Evolutionary conservation across 1,140 invertebrate species (phyloP), one percentile per base, ranked within the genome.

Genomic region (Meloidogyne exigua): DNA sequence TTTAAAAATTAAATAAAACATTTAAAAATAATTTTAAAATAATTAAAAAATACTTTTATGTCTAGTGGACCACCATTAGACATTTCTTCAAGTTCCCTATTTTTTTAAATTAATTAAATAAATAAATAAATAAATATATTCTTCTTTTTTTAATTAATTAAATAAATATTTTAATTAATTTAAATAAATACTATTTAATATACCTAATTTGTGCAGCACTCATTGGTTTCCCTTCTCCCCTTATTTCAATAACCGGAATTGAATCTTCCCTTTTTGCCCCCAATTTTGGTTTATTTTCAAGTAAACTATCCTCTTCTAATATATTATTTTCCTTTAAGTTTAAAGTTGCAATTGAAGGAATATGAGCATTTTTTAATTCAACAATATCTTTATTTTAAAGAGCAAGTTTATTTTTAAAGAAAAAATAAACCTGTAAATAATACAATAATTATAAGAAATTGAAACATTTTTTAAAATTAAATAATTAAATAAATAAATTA

Each of bases 141-240:
- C 12, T 42, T 10, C 9, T 42, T 42, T 42, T 12, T 42, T 42
- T 9, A 42, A 12, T 42, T 4, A 15, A 44, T 44, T 44, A 44
- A 44, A 44, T 44, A 15, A 44, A 15, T 9, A 18, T 18, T 49
- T 49, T 18, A 49, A 49, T 4, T 4, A 49, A 12, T 44, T 44
- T 12, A 49, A 18, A 49, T 49, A 49, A 4, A 49, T 10, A 49
- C 9, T 57, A n/a, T 57, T 57, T 57, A 49, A 49, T 5, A 49
- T 49, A n/a, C 49, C 49, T 67, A 62, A 87, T 87, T 72, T 87
- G 85, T 21, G 86, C 85, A 13, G 85, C 77, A 12, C 82, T 83
- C 85, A 87, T 87, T 62, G 85, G 85, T 57, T 88, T 88, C 26
- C 85, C 85, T 76, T 87, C 86, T 0, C 85, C 85, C 42, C 84